Evolutionary conservation across 2,888 invertebrate species (phyloP), one percentile per base, ranked within the genome.

Genomic region (Meloe dianella): DNA sequence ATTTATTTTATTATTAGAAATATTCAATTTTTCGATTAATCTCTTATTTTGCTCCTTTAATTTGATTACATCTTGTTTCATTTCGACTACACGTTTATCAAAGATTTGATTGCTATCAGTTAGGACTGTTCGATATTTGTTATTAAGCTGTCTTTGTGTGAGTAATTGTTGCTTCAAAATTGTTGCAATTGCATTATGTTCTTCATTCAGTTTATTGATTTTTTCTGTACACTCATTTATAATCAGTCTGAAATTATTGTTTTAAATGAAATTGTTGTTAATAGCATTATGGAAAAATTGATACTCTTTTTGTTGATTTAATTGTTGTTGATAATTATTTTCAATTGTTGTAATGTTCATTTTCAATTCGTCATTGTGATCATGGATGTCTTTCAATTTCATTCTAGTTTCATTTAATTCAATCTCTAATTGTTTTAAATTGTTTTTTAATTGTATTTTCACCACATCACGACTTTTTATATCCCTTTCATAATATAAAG

Each of bases 61-160:
- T 20, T 83, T 81, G 3, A 82, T 83, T 67, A 89, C 87, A 78
- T 90, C 89, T 54, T 82, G 84, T 64, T 86, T 85, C 29, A 90
- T 79, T 59, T 86, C 85, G 67, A 86, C 83, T 27, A 90, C 82
- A 75, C 87, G 86, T 24, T 82, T 84, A 80, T 91, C 89, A 63
- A 92, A 85, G 79, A 87, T 89, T 0, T 84, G 83, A 1, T 89
- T 87, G 74, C 92, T 85, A 59, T 88, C 87, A 64, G 89, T 83
- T 30, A 90, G 86, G n/a, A 89, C 88, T 35, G 85, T 84, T 76
- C 88, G 89, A 89, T 91, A 92, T 71, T 80, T 88, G 81, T 84
- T 87, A 78, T 86, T 90, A 60, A 88, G 84, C 77, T 85, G 86
- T 80, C 86, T 89, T 83, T 88, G 90, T 71, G 83, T 85, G 79